Base-by-base conservation (phyloP, 53 echinoderm and acorn worm species). In the Echinometra lucunter region DNA sequence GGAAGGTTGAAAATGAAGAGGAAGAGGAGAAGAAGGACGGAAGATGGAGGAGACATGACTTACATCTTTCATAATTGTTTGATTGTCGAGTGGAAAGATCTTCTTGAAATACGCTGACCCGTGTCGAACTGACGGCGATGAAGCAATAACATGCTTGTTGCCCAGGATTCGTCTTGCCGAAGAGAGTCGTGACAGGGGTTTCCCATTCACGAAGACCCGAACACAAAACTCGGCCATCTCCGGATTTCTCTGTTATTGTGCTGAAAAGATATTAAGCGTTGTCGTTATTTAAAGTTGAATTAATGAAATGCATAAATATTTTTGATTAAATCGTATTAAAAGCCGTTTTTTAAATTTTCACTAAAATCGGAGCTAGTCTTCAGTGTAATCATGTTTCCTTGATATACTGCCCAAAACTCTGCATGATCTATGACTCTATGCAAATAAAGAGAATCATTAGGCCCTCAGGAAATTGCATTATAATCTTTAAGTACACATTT, bases 51-150 rank as follows among this genome's bases (percentile, higher is more conserved):
- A 47, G 49, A 88, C 10, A 16, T 85, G 2, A 30, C 63, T 82
- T 83, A 94, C 94, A 17, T 82, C 82, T 60, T 94, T 83, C 6
- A 82, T 42, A n/a, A 94, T 94, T 23, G 94, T 94, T 63, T 94
- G 94, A 6, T 94, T 58, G 44, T 94, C 66, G 17, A 94, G 45
- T 40, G 94, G 94, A 42, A 58, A 94, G 13, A 83, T 57, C 9
- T 23, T 27, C 15, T n/a, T 57, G 44, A 94, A 94, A 57, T 82
- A 82, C 8, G 40, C 42, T 60, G 94, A 58, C 40, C 58, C 94
- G 35, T 82, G 83, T 44, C 94, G 28, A 11, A n/a, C 44, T 4
- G 63, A 35, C 38, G 15, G 34, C 35, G 92, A 92, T 91, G 91
- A 69, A 45, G 91, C 44, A 38, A 91, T 27, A 44, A 60, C 58